Conservation (phyloP, 2,797 vertebrate genomes). For the Xerus rutilus region DNA sequence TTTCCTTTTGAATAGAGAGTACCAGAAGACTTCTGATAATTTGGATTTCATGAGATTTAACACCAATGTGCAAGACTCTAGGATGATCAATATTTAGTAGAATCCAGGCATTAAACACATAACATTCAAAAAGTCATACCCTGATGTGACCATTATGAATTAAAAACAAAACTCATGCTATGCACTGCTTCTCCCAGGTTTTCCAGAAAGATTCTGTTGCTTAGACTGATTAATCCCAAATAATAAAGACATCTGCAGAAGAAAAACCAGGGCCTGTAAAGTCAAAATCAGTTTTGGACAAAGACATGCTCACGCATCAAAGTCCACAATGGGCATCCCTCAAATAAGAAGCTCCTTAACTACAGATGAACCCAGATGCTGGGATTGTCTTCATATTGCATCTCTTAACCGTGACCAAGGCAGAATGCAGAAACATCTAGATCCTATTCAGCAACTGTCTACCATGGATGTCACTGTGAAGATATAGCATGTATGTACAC, state of each 20-base stretch:
- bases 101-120: background rate
- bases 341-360: background rate
- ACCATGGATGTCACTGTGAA: background rate
- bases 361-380: too few relatives aligned
- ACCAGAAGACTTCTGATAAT: slow-evolving; percentile 48
- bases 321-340: background rate
- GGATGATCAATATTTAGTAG: background rate
- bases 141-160: background rate
- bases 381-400: background rate
- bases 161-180: background rate
- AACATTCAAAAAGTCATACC: background rate
- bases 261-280: background rate
- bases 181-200: background rate
- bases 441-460: background rate
- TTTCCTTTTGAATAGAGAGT: slow-evolving; percentile 35
- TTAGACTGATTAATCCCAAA: slow-evolving; percentile 1
- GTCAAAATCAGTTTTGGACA: background rate
- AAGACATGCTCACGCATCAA: background rate
- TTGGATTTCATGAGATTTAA: slow-evolving; percentile 52
- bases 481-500: background rate
- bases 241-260: background rate
- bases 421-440: background rate
- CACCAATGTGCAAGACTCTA: background rate
- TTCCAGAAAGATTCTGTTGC: slow-evolving; percentile 12
- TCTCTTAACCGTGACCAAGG: background rate